Conservation (phyloP, 92 coral and sea anemone species). For the Siderastrea siderea region DNA sequence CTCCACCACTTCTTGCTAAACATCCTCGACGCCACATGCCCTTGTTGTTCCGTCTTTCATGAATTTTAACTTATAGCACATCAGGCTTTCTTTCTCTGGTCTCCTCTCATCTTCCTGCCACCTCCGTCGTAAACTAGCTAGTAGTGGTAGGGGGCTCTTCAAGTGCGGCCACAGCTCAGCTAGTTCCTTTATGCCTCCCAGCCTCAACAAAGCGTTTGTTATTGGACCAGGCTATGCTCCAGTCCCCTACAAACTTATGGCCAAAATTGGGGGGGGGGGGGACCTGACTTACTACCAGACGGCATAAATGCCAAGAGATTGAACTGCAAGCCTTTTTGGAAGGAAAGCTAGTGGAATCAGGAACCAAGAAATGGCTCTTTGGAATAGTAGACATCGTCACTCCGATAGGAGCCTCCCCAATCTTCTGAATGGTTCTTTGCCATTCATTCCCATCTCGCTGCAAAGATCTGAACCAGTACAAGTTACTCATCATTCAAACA, state of each 20-base stretch:
- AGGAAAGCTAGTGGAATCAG: neutral
- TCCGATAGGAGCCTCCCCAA: neutral
- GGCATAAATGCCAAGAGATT: conserved; percentile 22
- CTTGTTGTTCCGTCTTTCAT: neutral
- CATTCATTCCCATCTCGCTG: conserved; percentile 5
- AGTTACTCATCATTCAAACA: conserved; percentile 24
- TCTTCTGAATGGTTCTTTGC: conserved; percentile 5
- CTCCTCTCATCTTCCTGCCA: neutral
- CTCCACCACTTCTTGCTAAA: neutral
- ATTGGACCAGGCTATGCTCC: conserved; percentile 38
- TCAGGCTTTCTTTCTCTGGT: neutral
- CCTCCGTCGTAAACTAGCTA: neutral
- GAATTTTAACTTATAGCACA: neutral
- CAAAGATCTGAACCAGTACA: conserved; percentile 33
- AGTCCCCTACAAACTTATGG: conserved; percentile 1
- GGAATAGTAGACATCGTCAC: neutral
- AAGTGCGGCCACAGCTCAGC: neutral
- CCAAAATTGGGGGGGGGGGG: neutral
- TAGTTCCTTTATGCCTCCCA: conserved; percentile 3
- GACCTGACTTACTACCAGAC: conserved; percentile 22
- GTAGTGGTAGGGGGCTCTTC: conserved; percentile 1
- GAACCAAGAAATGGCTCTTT: neutral
- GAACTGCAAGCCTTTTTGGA: conserved; percentile 8
- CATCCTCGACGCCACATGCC: neutral
- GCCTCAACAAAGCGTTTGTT: conserved; percentile 29